Percentiles rank a stretch among this genome's conserved stretches.
Evolutionary conservation across 2,888 invertebrate genomes (phyloP).

Genomic region (Drosophila anomalata): DNA sequence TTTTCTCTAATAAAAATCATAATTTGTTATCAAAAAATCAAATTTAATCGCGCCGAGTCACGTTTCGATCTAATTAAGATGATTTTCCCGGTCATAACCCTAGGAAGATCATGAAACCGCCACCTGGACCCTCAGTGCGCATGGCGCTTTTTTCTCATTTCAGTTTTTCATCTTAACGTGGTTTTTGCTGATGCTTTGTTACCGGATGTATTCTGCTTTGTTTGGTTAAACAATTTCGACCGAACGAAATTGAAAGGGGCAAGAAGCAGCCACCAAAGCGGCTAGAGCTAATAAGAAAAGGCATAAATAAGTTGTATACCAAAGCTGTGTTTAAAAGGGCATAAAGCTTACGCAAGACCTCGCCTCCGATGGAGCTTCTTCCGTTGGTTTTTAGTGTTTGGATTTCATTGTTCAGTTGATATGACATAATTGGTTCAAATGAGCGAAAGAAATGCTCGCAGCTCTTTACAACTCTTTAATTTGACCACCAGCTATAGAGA

Average conservation of each 20-base stretch:
- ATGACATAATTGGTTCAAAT: constrained; percentile 62
- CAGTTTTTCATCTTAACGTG: constrained; percentile 1
- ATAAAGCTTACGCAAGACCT: constrained; percentile 42
- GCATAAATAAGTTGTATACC: constrained; percentile 41
- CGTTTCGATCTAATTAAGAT: constrained; percentile 38
- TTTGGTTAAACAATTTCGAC: constrained; percentile 29
- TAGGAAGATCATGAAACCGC: constrained; percentile 13
- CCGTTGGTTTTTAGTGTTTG: constrained; percentile 21
- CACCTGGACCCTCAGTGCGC: constrained; percentile 43
- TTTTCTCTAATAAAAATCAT: background rate
- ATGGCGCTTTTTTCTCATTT: constrained; percentile 21
- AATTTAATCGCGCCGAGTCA: constrained; percentile 14
- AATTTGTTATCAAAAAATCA: background rate
- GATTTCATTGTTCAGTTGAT: constrained; percentile 30
- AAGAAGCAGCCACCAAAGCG: constrained; percentile 5
- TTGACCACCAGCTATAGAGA: constrained; percentile 18
- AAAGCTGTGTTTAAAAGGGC: constrained; percentile 47
- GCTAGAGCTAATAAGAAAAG: constrained; percentile 8
- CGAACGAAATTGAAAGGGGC: constrained; percentile 44
- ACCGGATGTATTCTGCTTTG: constrained; percentile 28
- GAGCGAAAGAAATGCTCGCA: constrained; percentile 26
- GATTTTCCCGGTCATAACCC: constrained; percentile 21
- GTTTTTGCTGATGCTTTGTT: constrained; percentile 11
- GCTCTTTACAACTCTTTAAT: constrained; percentile 39
- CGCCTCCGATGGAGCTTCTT: constrained; percentile 32